A percentile compares a stretch with the other conserved stretches of the same genome.
phyloP scores from a whole-genome alignment of 2,888 invertebrate genomes.

The Dermolepida albohirtum region DNA sequence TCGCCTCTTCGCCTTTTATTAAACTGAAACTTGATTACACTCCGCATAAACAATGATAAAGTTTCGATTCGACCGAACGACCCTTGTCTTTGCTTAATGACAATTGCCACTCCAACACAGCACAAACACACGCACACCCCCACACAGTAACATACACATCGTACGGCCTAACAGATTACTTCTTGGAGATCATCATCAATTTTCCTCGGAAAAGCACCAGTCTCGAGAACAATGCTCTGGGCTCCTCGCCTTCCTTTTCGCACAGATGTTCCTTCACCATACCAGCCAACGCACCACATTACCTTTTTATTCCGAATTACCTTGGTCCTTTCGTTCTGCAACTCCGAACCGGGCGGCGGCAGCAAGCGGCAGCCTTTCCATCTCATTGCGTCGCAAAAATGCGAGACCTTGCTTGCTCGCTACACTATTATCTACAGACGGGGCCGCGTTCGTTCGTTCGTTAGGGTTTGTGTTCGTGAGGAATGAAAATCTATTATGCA shows the following conservation, averaged over 20 bases:
- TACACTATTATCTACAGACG: no score
- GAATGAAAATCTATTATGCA: conserved; percentile 33
- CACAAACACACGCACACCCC: not conserved
- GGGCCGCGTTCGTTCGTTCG: no score
- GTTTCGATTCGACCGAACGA: conserved; percentile 22
- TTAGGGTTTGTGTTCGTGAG: not conserved
- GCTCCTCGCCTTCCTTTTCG: no score
- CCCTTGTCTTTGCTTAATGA: conserved; percentile 26
- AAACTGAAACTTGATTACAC: conserved; percentile 12
- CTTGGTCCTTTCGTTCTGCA: no score
- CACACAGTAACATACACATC: not conserved
- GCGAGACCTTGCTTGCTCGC: no score
- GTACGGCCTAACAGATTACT: conserved; percentile 29
- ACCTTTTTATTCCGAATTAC: no score
- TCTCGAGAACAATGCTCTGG: no score
- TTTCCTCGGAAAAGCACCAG: not conserved
- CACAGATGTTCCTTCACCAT: no score
- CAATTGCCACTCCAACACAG: conserved; percentile 22
- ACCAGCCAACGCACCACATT: no score
- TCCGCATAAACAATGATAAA: conserved; percentile 28
- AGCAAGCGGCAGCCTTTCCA: not conserved
- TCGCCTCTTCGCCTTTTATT: no score
- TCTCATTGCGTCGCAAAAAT: conserved; percentile 24
- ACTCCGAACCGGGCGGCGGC: no score
- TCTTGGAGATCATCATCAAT: conserved; percentile 20